These are phyloP conservation scores for Triops cancriformis DNA, from an alignment of 1,140 invertebrate genomes.

Conservation along the genomic window DNA sequence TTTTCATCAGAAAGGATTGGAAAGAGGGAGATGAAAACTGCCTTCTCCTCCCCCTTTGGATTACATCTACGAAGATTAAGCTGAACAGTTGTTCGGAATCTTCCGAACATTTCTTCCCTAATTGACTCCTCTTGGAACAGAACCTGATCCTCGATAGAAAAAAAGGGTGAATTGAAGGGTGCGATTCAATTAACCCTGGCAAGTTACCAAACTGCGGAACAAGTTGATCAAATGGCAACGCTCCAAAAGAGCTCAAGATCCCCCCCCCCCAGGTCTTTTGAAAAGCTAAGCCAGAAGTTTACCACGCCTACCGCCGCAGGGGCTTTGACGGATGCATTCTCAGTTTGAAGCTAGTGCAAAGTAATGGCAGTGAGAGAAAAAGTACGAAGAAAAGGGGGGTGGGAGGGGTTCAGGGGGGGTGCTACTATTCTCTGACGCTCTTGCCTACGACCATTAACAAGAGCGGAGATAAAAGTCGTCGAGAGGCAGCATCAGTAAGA, in stretches of 20 bases:
- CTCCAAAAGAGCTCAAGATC: neutral
- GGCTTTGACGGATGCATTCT: neutral
- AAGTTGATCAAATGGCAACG: conserved; percentile 2
- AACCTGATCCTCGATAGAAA: neutral
- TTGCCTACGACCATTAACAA: neutral
- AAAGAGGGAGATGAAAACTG: neutral
- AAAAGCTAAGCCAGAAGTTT: neutral
- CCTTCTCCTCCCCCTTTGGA: neutral
- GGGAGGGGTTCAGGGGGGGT: neutral
- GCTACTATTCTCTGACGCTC: neutral
- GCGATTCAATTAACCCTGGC: conserved; percentile 12
- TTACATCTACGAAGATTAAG: neutral
- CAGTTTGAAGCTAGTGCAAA: neutral
- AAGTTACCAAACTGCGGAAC: conserved; percentile 13
- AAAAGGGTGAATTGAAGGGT: conserved; percentile 6
- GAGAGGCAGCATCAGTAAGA: neutral
- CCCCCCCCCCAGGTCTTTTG: neutral
- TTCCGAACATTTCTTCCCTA: conserved; percentile 1
- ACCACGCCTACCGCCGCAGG: neutral
- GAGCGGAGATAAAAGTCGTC: neutral
- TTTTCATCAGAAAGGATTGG: neutral
- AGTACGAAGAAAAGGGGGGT: no score
- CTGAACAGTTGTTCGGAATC: neutral
- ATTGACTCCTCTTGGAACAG: neutral
- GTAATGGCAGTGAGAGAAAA: neutral